Percentiles rank a stretch among this genome's conserved stretches.
These are phyloP conservation scores for Nerophis ophidion DNA, from an alignment of 2,113 vertebrate genomes.

Conservation along the genomic window DNA sequence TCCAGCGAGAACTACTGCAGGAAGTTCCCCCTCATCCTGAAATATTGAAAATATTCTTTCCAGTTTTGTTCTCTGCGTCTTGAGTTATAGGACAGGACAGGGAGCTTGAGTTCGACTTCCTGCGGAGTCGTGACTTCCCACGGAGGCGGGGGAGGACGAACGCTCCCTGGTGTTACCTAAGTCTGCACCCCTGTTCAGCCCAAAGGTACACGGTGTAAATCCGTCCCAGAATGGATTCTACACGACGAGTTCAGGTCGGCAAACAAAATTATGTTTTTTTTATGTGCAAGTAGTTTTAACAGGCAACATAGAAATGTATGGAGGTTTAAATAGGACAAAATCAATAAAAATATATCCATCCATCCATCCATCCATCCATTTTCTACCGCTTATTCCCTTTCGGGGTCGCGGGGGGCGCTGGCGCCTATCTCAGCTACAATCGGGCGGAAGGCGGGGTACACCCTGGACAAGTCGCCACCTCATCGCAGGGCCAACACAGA, in stretches of 20 bases:
- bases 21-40: constrained; percentile 4
- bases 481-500: no score
- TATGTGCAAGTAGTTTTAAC: constrained; percentile 51
- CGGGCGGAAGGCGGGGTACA: no score
- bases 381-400: no score
- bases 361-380: no score
- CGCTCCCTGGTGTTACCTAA: constrained; percentile 24
- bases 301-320: constrained; percentile 41
- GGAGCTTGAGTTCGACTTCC: constrained; percentile 21
- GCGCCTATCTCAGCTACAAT: no score
- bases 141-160: constrained; percentile 35
- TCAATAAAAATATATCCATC: no score
- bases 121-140: constrained; percentile 39
- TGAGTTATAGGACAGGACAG: constrained; percentile 37
- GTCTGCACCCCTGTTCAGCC: constrained; percentile 26
- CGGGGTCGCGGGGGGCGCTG: no score
- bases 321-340: no score
- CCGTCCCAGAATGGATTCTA: constrained; percentile 48
- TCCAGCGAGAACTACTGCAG: not conserved
- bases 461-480: no score
- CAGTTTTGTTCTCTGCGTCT: constrained; percentile 26
- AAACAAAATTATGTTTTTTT: constrained; percentile 52
- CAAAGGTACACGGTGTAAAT: constrained; percentile 39
- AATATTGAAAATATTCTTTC: constrained; percentile 42
- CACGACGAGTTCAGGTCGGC: constrained; percentile 44